These are phyloP conservation scores for Corapipo altera DNA, from an alignment of 2,113 vertebrate genomes.

Conservation along the genomic window DNA sequence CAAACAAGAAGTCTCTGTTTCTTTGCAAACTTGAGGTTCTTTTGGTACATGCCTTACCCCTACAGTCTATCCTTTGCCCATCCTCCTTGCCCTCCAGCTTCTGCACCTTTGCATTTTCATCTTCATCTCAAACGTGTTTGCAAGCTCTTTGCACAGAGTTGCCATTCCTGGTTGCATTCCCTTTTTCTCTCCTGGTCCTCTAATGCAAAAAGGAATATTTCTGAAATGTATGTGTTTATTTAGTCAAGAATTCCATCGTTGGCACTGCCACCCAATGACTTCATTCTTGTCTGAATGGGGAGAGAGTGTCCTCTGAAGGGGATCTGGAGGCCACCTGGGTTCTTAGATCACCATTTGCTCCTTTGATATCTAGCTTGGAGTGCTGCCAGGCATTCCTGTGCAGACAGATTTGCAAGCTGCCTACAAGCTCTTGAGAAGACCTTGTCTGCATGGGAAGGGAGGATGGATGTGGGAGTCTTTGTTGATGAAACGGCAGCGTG, in stretches of 20 bases:
- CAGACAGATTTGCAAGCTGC: not conserved
- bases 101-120: not conserved
- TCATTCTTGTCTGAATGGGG: not conserved
- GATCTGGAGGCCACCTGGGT: not conserved
- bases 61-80: not conserved
- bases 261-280: not conserved
- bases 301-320: not conserved
- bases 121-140: not conserved
- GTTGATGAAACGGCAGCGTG: not conserved
- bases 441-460: not conserved
- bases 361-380: not conserved
- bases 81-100: not conserved
- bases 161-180: not conserved
- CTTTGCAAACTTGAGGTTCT: not conserved
- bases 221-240: not conserved
- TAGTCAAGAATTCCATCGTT: not conserved
- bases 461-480: not conserved
- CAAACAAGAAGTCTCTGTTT: not conserved
- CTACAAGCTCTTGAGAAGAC: not conserved
- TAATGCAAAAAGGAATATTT: not conserved
- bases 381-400: not conserved
- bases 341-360: not conserved
- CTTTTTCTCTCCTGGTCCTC: not conserved
- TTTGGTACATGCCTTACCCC: fast-evolving
- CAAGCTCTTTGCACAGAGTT: not conserved